Conservation (phyloP, 2,888 invertebrate genomes). For the Ctena decussata region DNA sequence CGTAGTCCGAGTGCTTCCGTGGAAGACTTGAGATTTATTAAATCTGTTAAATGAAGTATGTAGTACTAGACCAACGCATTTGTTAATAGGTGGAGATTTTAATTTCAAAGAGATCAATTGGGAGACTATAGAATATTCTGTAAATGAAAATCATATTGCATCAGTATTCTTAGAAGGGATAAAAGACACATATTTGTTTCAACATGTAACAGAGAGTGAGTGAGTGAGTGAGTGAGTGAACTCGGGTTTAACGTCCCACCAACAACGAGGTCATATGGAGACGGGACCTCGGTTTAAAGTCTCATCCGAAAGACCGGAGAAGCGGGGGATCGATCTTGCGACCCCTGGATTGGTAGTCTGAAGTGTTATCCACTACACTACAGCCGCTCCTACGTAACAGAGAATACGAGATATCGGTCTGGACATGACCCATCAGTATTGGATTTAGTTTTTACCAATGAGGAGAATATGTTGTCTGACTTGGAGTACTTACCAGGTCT, state of each 20-base stretch:
- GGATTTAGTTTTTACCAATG: background rate
- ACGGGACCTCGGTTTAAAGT: too few species aligned
- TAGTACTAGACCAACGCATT: background rate
- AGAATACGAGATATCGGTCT: background rate
- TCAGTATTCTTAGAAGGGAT: background rate
- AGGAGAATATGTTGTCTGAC: background rate
- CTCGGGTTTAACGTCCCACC: too few species aligned
- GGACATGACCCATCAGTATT: background rate
- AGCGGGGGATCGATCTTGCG: too few species aligned
- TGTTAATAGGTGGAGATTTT: background rate
- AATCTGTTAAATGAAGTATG: background rate
- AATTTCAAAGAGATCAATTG: constrained; percentile 1
- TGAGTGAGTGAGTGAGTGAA: too few species aligned
- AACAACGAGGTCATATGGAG: too few species aligned
- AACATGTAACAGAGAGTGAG: too few species aligned
- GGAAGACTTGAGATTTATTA: too few species aligned
- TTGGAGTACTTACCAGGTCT: too few species aligned
- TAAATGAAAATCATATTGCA: background rate
- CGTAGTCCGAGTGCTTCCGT: background rate
- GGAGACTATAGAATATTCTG: background rate
- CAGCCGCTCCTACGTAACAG: too few species aligned
- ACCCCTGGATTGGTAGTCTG: too few species aligned
- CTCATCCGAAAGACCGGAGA: too few species aligned
- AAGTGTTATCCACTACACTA: too few species aligned
- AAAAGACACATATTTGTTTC: background rate